Conservation (phyloP, 30 jellyfish, hydroid and myxozoan genomes). For the Sanderia malayensis region DNA sequence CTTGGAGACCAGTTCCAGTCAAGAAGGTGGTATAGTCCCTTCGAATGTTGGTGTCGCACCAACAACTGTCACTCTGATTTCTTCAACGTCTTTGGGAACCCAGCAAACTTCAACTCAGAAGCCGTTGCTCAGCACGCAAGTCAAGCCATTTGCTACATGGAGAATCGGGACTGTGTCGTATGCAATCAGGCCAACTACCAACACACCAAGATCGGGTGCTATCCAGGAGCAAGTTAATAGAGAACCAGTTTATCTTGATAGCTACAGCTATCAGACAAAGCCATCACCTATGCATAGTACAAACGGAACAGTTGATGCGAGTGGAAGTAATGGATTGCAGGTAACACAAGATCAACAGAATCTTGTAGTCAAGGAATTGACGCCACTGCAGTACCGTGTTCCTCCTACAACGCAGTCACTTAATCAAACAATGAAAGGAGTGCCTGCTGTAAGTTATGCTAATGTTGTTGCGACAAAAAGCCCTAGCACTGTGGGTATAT, state of each 20-base stretch:
- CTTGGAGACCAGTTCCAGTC: not conserved
- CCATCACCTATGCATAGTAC: not conserved
- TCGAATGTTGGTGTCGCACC: not conserved
- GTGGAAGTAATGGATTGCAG: not conserved
- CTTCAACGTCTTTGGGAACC: not conserved
- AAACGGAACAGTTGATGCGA: not conserved
- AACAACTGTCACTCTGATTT: not conserved
- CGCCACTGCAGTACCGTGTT: not conserved
- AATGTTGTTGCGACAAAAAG: not conserved
- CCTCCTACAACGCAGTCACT: not conserved
- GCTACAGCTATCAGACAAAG: slow-evolving; percentile 3
- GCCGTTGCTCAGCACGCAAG: not conserved
- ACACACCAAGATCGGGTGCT: not conserved
- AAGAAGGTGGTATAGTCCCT: not conserved
- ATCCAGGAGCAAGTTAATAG: not conserved
- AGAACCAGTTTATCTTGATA: not conserved
- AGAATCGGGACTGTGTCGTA: not conserved
- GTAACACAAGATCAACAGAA: not conserved
- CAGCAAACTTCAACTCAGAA: not conserved
- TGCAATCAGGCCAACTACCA: not conserved
- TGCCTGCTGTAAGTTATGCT: not conserved
- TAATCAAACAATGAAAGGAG: not conserved
- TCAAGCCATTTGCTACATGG: not conserved
- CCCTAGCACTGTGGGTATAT: not conserved
- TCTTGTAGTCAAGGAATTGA: not conserved